Percentiles rank a stretch among this genome's conserved stretches.
Evolutionary conservation across 2,797 vertebrate species (phyloP).

Genomic region (Gila robusta): DNA sequence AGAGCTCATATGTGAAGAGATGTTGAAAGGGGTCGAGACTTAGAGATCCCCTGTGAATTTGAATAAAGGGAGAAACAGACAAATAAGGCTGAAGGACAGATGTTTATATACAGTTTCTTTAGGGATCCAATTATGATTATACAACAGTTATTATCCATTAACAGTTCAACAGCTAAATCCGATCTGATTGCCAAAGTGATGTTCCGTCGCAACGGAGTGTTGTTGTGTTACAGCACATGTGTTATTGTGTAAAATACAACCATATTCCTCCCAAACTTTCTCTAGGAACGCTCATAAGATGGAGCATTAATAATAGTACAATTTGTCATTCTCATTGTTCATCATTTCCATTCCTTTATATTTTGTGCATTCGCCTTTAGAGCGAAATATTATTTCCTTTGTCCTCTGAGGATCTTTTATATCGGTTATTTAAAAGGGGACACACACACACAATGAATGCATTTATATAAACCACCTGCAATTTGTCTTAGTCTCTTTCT

Average conservation of each 20-base stretch:
- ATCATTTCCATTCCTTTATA: slow-evolving; percentile 3
- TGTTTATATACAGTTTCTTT: background rate
- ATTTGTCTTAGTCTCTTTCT: slow-evolving; percentile 59
- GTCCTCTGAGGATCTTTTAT: slow-evolving; percentile 19
- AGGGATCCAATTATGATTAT: background rate
- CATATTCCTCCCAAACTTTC: background rate
- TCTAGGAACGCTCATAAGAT: background rate
- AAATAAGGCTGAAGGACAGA: background rate
- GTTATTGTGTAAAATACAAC: background rate
- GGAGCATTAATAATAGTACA: background rate
- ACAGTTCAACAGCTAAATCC: background rate
- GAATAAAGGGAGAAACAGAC: slow-evolving; percentile 7
- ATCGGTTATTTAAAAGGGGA: slow-evolving; percentile 53
- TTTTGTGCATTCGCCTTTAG: background rate
- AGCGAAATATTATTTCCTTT: slow-evolving; percentile 6
- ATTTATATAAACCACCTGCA: slow-evolving; percentile 71
- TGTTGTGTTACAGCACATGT: too few species aligned
- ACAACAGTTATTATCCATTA: background rate
- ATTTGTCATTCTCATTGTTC: background rate
- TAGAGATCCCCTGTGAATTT: background rate
- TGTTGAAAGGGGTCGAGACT: background rate
- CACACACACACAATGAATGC: slow-evolving; percentile 69
- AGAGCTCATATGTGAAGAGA: background rate
- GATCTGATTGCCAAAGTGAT: background rate
- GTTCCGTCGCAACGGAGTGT: background rate